A percentile compares a stretch with the other conserved stretches of the same genome.
These are phyloP conservation scores for Eurytoma adleriae DNA, from an alignment of 2,888 invertebrate genomes.

Conservation along the genomic window DNA sequence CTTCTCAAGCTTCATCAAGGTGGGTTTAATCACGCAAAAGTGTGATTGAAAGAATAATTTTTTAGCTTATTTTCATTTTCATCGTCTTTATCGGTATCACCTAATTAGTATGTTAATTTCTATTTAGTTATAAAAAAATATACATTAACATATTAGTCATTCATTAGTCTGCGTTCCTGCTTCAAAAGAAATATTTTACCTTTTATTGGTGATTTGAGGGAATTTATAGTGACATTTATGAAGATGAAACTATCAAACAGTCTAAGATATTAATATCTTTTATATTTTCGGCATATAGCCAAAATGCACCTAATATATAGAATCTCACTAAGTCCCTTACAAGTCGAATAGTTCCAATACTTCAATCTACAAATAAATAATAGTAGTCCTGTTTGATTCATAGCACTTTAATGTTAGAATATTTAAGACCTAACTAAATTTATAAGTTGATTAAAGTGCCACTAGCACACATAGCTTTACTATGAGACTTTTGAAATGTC, in stretches of 20 bases:
- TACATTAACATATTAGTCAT: not conserved
- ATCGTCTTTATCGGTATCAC: not conserved
- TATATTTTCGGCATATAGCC: conserved; percentile 46
- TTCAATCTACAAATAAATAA: too few species aligned
- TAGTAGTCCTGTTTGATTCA: too few species aligned
- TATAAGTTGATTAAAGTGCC: too few species aligned
- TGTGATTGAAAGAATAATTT: not conserved
- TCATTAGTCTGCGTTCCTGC: not conserved
- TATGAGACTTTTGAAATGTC: not conserved
- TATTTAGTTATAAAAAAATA: not conserved
- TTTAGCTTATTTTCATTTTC: not conserved
- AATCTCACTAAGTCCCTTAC: conserved; percentile 13
- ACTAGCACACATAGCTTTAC: too few species aligned
- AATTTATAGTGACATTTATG: conserved; percentile 65
- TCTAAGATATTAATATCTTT: conserved; percentile 44
- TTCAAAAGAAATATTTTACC: conserved; percentile 37
- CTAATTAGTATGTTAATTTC: too few species aligned
- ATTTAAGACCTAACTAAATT: too few species aligned
- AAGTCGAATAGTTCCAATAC: not conserved
- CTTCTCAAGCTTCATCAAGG: conserved; percentile 59
- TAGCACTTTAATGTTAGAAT: too few species aligned
- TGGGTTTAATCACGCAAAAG: conserved; percentile 28
- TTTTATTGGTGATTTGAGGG: conserved; percentile 20
- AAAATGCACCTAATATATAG: conserved; percentile 23
- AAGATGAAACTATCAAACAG: conserved; percentile 63